A percentile compares a stretch with the other conserved stretches of the same genome.
Conservation (phyloP, 2,797 vertebrate genomes). For the Danio choprae region DNA sequence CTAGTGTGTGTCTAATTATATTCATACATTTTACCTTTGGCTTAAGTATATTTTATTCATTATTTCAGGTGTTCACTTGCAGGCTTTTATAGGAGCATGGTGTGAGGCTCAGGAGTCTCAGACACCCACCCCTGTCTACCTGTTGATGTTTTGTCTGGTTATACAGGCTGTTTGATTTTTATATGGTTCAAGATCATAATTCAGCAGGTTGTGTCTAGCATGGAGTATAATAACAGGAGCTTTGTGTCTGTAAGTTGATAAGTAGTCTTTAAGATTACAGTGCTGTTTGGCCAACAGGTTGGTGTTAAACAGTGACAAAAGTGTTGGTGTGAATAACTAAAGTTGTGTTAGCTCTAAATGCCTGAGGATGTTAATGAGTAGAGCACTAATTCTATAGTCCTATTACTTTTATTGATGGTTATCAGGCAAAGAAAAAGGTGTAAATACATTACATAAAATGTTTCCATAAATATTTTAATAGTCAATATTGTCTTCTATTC, state of each 20-base stretch:
- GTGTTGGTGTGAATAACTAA: not conserved
- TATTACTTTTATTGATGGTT: not conserved
- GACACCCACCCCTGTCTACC: constrained; percentile 53
- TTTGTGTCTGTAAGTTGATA: constrained; percentile 59
- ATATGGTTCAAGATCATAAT: constrained; percentile 53
- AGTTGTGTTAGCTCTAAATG: not conserved
- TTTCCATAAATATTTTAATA: constrained; percentile 60
- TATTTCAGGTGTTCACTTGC: constrained; percentile 5
- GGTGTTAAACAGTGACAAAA: constrained; percentile 30
- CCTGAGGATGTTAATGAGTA: not conserved
- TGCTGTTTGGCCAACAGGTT: constrained; percentile 35
- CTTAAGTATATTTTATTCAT: constrained; percentile 9
- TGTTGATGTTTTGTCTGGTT: constrained; percentile 64
- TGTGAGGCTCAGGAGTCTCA: constrained; percentile 53
- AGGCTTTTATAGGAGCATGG: constrained; percentile 37
- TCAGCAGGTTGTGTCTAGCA: constrained; percentile 56
- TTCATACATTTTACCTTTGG: constrained; percentile 1
- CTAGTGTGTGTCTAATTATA: not conserved
- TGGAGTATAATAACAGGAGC: constrained; percentile 61
- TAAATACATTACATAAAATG: constrained; percentile 16
- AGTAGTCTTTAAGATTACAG: constrained; percentile 55
- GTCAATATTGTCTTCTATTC: constrained; percentile 45
- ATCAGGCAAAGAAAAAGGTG: not conserved
- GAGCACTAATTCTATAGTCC: not conserved
- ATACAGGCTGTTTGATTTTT: constrained; percentile 47